Percentiles rank a stretch among this genome's conserved stretches.
Conservation (phyloP, 92 coral and sea anemone species). For the Pocillopora meandrina region DNA sequence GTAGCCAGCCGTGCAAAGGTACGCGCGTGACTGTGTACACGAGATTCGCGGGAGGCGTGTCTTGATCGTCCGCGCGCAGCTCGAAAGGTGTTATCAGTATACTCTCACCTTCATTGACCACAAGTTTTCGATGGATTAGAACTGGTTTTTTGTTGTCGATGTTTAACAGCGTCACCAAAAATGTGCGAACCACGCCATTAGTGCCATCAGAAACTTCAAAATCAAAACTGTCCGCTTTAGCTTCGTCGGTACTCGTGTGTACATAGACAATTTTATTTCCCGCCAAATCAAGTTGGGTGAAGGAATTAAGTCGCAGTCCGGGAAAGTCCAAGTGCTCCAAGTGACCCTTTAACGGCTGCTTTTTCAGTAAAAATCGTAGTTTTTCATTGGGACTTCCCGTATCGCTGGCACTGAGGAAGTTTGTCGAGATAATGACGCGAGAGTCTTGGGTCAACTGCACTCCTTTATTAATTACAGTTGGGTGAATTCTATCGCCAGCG, state of each 20-base stretch:
- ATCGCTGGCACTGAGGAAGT: constrained; percentile 81
- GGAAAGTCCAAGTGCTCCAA: constrained; percentile 78
- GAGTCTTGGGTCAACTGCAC: constrained; percentile 75
- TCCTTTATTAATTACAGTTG: constrained; percentile 85
- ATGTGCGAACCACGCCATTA: constrained; percentile 63
- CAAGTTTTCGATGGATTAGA: constrained; percentile 48
- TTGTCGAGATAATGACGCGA: constrained; percentile 76
- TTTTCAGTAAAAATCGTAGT: constrained; percentile 67
- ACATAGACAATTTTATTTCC: constrained; percentile 88
- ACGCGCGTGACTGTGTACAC: constrained; percentile 72
- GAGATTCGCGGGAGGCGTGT: constrained; percentile 69
- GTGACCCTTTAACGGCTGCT: constrained; percentile 84
- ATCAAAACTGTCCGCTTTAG: constrained; percentile 85
- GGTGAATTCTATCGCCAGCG: constrained; percentile 73
- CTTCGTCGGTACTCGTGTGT: constrained; percentile 85
- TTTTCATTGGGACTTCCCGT: constrained; percentile 71
- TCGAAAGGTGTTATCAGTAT: constrained; percentile 81
- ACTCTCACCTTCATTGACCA: constrained; percentile 82
- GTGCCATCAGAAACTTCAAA: constrained; percentile 94
- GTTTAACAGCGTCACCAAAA: constrained; percentile 81
- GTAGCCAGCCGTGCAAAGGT: constrained; percentile 86
- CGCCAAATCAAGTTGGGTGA: constrained; percentile 88
- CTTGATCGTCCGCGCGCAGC: constrained; percentile 92
- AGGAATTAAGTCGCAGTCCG: constrained; percentile 56
- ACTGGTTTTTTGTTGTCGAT: constrained; percentile 87